Conservation (phyloP, 2,888 invertebrate species). For the Lissonota sp. region DNA sequence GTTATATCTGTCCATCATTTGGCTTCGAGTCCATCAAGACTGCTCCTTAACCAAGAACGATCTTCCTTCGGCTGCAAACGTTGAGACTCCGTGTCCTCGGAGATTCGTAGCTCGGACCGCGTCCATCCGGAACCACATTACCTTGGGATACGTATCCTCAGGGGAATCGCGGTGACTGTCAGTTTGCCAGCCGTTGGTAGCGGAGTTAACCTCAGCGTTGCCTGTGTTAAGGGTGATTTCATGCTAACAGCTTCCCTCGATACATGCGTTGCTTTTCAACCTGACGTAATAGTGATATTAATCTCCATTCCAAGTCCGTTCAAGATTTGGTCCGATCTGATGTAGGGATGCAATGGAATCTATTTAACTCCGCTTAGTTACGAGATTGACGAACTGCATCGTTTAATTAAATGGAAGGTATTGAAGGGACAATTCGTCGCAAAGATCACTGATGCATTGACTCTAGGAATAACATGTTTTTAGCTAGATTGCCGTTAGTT, state of each 20-base stretch:
- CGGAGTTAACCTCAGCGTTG: background rate
- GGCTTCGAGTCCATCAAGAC: slow-evolving; percentile 7
- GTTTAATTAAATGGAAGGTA: too few relatives aligned
- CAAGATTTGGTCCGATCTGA: background rate
- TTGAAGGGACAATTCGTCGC: too few relatives aligned
- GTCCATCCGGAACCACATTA: slow-evolving; percentile 65
- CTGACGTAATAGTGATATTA: slow-evolving; percentile 64
- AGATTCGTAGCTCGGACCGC: slow-evolving; percentile 15
- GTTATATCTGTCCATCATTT: background rate
- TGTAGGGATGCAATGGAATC: too few relatives aligned
- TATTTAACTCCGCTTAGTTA: too few relatives aligned
- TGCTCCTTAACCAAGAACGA: slow-evolving; percentile 26
- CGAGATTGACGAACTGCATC: too few relatives aligned
- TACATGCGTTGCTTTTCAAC: background rate
- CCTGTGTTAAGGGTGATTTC: background rate
- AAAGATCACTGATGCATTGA: too few relatives aligned
- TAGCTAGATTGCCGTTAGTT: too few relatives aligned
- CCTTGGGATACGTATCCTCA: slow-evolving; percentile 59
- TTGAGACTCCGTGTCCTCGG: slow-evolving; percentile 8
- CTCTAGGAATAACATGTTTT: too few relatives aligned
- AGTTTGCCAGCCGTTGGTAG: slow-evolving; percentile 41
- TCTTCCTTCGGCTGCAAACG: slow-evolving; percentile 16
- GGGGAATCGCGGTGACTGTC: slow-evolving; percentile 70
- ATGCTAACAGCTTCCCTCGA: background rate
- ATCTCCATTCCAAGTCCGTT: slow-evolving; percentile 67